Conservation (phyloP, 1,140 invertebrate genomes). For the Palaemon carinicauda region DNA sequence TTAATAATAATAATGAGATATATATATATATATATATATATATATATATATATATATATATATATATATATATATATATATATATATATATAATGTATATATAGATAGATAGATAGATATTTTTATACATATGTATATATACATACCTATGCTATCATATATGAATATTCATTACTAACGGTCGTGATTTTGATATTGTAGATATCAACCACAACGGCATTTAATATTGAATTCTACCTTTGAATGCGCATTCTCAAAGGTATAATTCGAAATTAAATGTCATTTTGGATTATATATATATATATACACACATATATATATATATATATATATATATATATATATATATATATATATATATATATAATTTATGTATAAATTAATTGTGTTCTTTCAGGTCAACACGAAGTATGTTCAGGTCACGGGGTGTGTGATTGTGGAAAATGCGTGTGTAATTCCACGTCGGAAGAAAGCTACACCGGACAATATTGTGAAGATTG, state of each 20-base stretch:
- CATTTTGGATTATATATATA: neutral
- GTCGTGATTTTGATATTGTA: too few species aligned
- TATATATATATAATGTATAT: too few species aligned
- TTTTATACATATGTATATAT: neutral
- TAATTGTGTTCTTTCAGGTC: neutral
- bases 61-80: too few species aligned
- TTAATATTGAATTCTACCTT: too few species aligned
- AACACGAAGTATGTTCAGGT: neutral
- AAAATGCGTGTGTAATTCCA: neutral
- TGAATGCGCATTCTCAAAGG: too few species aligned
- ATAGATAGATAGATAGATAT: too few species aligned
- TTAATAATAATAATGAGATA: too few species aligned
- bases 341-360: neutral
- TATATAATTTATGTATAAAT: neutral
- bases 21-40: too few species aligned
- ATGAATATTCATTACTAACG: too few species aligned
- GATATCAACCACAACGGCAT: too few species aligned
- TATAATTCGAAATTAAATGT: too few species aligned
- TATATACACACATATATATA: neutral
- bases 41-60: too few species aligned
- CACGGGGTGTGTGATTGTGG: constrained; percentile 20
- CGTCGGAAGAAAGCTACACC: neutral
- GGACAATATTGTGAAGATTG: constrained; percentile 35
- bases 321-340: neutral
- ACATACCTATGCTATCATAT: neutral